Evolutionary conservation across 2,113 vertebrate genomes (phyloP).

Genomic region (Mohoua ochrocephala): DNA sequence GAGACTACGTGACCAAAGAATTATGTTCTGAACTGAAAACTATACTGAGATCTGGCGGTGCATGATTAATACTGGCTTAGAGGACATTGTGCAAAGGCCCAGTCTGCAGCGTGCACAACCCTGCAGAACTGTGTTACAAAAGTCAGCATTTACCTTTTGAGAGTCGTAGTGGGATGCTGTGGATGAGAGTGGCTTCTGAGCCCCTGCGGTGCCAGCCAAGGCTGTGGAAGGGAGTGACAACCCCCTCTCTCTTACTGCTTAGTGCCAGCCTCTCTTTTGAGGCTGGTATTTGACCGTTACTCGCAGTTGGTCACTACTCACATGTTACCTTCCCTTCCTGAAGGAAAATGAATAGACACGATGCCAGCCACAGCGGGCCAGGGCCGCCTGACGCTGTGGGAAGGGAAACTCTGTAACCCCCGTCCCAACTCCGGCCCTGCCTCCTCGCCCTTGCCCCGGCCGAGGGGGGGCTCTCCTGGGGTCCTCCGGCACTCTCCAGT

Average conservation of each 20-base stretch:
- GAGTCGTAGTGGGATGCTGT: accelerated
- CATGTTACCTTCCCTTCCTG: accelerated
- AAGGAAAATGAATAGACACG: background rate
- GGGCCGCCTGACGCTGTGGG: background rate
- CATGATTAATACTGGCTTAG: accelerated
- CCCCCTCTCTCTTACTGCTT: background rate
- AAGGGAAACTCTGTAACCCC: accelerated
- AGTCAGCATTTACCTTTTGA: background rate
- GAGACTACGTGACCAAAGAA: background rate
- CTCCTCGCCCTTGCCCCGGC: background rate
- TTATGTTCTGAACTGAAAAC: background rate
- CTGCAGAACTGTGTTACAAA: accelerated
- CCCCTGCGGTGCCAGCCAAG: background rate
- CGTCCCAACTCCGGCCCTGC: background rate
- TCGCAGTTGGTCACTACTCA: background rate
- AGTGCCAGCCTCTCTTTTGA: background rate
- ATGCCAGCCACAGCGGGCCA: background rate
- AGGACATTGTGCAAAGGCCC: background rate
- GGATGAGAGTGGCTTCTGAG: accelerated
- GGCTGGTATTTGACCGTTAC: accelerated
- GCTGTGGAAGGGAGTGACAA: background rate
- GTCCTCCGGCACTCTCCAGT: accelerated
- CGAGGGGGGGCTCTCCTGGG: background rate
- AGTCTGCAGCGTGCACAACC: accelerated
- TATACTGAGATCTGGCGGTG: accelerated